Conservation (phyloP, 2,113 vertebrate species). For the Pogonocichla stellata region DNA sequence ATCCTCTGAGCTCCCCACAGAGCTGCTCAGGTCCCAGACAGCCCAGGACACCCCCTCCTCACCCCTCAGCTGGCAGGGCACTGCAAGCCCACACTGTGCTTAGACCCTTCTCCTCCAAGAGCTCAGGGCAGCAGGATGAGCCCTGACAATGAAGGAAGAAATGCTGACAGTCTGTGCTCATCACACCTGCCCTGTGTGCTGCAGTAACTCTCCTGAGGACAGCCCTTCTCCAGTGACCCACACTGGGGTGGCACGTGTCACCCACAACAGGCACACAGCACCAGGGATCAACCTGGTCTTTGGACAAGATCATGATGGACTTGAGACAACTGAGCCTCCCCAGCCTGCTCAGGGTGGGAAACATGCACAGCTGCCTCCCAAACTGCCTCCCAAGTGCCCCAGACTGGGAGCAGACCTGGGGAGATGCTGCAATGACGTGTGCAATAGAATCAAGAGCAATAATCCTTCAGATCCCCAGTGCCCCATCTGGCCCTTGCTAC, state of each 20-base stretch:
- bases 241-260: accelerated
- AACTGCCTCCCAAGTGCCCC: neutral
- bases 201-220: neutral
- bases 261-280: neutral
- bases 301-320: neutral
- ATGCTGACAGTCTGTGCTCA: neutral
- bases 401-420: neutral
- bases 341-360: accelerated
- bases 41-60: neutral
- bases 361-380: neutral
- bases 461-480: conserved; percentile 7
- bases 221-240: neutral
- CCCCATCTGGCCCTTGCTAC: neutral
- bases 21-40: neutral
- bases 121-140: neutral
- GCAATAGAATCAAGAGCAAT: neutral
- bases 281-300: neutral
- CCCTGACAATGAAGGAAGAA: neutral
- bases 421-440: neutral
- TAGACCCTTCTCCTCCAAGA: neutral
- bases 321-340: neutral
- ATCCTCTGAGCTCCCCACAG: neutral
- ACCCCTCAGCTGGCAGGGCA: neutral
- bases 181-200: neutral
- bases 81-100: neutral